Percentiles rank a stretch among this genome's conserved stretches.
phyloP scores from a whole-genome alignment of 2,113 vertebrate genomes.

The Strix aluco region DNA sequence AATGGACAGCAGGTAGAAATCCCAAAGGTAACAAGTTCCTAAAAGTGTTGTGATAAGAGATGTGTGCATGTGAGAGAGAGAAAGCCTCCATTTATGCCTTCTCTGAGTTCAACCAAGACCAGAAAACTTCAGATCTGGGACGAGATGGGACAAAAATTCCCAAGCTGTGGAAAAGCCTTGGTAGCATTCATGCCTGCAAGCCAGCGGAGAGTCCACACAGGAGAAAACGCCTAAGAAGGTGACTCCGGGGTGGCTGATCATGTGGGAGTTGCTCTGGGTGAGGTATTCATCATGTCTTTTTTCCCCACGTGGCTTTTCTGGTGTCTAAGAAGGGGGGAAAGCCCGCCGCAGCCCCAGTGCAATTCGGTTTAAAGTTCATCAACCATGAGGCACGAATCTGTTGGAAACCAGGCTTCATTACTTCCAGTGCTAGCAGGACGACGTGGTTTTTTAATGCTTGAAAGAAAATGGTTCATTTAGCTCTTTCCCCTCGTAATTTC shows the following conservation, averaged over 20 bases:
- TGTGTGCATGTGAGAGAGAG: rapidly evolving
- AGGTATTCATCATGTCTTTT: not conserved
- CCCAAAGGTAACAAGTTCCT: not conserved
- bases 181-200: not conserved
- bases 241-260: not conserved
- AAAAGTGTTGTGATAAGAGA: not conserved
- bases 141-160: not conserved
- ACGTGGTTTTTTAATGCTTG: not conserved
- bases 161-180: not conserved
- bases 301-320: rapidly evolving
- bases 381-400: rapidly evolving
- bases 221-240: not conserved
- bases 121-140: not conserved
- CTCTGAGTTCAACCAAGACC: not conserved
- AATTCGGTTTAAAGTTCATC: not conserved
- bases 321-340: not conserved
- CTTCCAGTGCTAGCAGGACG: not conserved
- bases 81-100: not conserved
- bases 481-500: not conserved
- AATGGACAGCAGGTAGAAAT: not conserved
- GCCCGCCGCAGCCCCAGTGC: not conserved
- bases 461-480: not conserved
- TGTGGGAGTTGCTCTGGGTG: not conserved
- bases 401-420: not conserved
- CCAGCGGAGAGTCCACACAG: not conserved